Base-by-base conservation (phyloP, 2,888 invertebrate species). In the Micropterix aruncella region DNA sequence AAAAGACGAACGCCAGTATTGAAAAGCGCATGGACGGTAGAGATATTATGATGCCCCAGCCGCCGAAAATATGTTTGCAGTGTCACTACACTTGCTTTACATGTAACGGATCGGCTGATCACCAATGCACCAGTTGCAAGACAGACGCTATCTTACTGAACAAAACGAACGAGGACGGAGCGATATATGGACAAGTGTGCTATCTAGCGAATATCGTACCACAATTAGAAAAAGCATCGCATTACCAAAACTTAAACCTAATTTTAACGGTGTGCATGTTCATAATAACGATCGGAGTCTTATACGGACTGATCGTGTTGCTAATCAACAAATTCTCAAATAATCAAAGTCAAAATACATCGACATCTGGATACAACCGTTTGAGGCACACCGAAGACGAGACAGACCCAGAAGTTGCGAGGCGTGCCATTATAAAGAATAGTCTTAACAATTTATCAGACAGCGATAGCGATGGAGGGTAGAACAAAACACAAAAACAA, bases 11-110 rank as follows among this genome's bases (percentile, higher is more conserved):
- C 12, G 27, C 7, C 12, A 27, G 12, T 12, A 12, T 5, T 27
- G 9, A 18, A 27, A 15, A 42, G 9, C 27, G 16, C 37, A 2
- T 42, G 15, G 37, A 37, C 16, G 38, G 38, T 16, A 2, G 19
- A 2, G 4, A 18, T 2, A 42, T 16, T 37, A 16, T 27, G n/a
- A 36, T 37, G 38, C 54, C 56, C 18, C 59, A 58, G 53, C 52
- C 57, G 27, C 67, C 66, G 4, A 60, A 61, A 19, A 63, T 68
- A 43, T 86, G 86, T 56, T 61, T 75, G 2, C 63, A 68, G 19
- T 87, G 87, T 57, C 85, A 87, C 62, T 85, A 86, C 59, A 74
- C 79, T n/a, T 87, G 87, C 58, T 70, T 72, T 46, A 69, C 70
- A 7, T 87, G 87, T 56, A 61, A 64, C 4, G 85, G 85, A 7